These are phyloP conservation scores for Zenarchopterus dispar DNA, from an alignment of 2,797 vertebrate species.

Conservation along the genomic window DNA sequence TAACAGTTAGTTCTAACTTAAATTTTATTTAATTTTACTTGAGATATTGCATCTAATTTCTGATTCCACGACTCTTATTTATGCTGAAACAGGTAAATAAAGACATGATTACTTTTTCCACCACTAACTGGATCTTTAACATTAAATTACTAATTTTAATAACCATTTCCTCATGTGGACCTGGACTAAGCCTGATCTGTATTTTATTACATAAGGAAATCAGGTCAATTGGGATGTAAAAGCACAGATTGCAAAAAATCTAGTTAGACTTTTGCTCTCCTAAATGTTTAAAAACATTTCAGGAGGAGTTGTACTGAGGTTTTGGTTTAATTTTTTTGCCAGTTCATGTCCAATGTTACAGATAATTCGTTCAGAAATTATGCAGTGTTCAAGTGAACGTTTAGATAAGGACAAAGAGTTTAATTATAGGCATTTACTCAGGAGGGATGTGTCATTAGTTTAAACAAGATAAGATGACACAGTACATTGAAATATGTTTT, in stretches of 20 bases:
- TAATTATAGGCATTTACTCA: not conserved
- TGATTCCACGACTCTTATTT: not conserved
- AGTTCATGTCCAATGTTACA: conserved; percentile 3
- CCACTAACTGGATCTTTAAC: not conserved
- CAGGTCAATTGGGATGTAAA: not conserved
- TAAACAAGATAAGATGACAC: too few species aligned
- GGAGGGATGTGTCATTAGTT: not conserved
- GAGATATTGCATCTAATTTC: too few species aligned
- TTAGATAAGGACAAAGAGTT: too few species aligned
- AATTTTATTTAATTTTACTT: too few species aligned
- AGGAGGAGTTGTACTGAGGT: too few species aligned
- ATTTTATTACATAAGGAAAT: not conserved
- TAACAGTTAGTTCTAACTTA: too few species aligned
- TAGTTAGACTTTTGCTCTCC: not conserved
- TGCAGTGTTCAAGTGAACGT: too few species aligned
- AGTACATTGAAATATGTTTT: too few species aligned
- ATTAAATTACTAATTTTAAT: too few species aligned
- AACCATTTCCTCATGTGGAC: too few species aligned
- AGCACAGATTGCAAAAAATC: conserved; percentile 20
- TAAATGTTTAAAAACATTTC: not conserved
- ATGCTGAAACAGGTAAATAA: not conserved
- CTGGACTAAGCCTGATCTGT: not conserved
- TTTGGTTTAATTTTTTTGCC: not conserved
- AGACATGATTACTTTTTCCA: not conserved
- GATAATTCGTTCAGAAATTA: conserved; percentile 12